Evolutionary conservation across 2,797 vertebrate genomes (phyloP).

Genomic region (Sebastes jordani): DNA sequence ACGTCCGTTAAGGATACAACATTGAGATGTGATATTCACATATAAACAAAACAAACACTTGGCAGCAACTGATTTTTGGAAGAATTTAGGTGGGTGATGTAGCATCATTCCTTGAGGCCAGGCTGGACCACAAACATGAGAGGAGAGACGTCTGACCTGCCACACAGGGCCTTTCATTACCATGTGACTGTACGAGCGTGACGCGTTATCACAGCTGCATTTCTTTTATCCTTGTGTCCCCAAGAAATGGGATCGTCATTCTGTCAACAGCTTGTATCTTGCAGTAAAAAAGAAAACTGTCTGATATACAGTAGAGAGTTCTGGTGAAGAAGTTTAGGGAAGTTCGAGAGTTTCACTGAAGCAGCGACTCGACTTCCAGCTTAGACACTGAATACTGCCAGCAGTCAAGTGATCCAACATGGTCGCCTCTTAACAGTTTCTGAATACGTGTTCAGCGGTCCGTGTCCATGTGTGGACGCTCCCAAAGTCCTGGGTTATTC

Average conservation of each 20-base stretch:
- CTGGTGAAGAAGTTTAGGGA: constrained; percentile 48
- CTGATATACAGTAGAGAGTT: constrained; percentile 43
- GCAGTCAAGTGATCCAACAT: constrained; percentile 70
- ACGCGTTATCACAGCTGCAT: constrained; percentile 40
- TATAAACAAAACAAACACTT: constrained; percentile 68
- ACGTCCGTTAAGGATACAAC: constrained; percentile 71
- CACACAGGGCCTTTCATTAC: constrained; percentile 34
- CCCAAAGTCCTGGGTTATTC: constrained; percentile 55
- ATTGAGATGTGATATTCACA: constrained; percentile 78
- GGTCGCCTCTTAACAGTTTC: constrained; percentile 28
- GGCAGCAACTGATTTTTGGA: constrained; percentile 69
- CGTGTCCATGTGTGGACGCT: constrained; percentile 51
- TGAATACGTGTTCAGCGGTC: constrained; percentile 36
- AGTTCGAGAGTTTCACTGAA: constrained; percentile 30
- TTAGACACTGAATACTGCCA: constrained; percentile 70
- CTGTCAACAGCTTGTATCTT: constrained; percentile 36
- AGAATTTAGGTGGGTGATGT: constrained; percentile 56
- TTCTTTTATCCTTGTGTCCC: constrained; percentile 46
- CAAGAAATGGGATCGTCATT: constrained; percentile 46
- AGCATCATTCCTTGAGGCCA: constrained; percentile 34
- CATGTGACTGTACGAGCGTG: not conserved
- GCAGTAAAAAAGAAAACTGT: constrained; percentile 14
- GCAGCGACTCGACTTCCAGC: constrained; percentile 49
- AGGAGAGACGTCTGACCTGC: constrained; percentile 15
- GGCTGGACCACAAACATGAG: constrained; percentile 38